Evolutionary conservation across 2,888 invertebrate species (phyloP).

Genomic region (Troilus luridus): DNA sequence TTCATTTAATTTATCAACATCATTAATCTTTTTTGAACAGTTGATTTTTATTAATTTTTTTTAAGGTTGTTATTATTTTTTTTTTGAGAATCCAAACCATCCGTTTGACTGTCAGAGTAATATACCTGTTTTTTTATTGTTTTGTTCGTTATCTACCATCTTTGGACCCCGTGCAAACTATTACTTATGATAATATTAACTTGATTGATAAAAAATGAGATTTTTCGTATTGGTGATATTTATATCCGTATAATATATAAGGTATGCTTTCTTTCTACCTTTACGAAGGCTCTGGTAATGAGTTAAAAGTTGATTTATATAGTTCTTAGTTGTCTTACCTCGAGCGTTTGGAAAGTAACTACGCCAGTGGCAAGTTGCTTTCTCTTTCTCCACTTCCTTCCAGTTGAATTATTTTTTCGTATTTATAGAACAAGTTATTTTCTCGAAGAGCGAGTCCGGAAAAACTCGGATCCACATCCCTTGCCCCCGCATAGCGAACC

Average conservation of each 20-base stretch:
- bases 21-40: too few species aligned
- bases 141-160: too few species aligned
- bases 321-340: not conserved
- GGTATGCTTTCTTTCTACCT: not conserved
- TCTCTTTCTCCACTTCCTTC: not conserved
- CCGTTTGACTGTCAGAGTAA: not conserved
- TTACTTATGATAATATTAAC: too few species aligned
- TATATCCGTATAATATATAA: not conserved
- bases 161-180: too few species aligned
- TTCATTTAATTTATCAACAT: too few species aligned
- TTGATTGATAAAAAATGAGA: not conserved
- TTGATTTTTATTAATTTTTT: not conserved
- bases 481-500: not conserved
- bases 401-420: constrained; percentile 6
- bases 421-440: constrained; percentile 21
- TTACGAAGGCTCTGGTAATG: not conserved
- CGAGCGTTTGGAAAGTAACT: not conserved
- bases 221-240: not conserved
- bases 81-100: not conserved
- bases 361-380: not conserved
- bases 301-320: not conserved
- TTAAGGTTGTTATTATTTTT: not conserved
- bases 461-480: not conserved
- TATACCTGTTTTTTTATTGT: too few species aligned
- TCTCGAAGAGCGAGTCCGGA: not conserved